Percentiles rank a stretch among this genome's conserved stretches.
phyloP scores from a whole-genome alignment of 2,888 invertebrate species.

The Apamea epomidion region DNA sequence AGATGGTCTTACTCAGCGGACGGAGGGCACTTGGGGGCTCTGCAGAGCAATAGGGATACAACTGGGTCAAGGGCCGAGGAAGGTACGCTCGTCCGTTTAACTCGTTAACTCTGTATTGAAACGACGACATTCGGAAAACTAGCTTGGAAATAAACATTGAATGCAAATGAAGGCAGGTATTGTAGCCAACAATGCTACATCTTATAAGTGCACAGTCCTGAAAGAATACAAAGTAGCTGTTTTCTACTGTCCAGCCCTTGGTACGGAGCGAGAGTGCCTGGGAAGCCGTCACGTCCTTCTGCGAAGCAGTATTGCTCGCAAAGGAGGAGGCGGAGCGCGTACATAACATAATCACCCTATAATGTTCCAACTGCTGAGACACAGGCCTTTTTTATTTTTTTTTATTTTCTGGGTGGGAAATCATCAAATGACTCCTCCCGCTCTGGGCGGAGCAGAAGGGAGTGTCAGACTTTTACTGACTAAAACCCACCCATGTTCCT shows the following conservation, averaged over 20 bases:
- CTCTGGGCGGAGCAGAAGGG: too few relatives aligned
- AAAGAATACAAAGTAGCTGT: neutral
- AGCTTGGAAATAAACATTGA: conserved; percentile 25
- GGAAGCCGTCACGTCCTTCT: too few relatives aligned
- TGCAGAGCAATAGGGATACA: conserved; percentile 38
- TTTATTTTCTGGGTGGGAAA: too few relatives aligned
- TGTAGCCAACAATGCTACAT: neutral
- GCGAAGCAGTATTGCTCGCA: too few relatives aligned
- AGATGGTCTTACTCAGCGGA: conserved; percentile 39
- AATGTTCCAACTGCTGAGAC: too few relatives aligned
- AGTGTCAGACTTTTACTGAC: too few relatives aligned
- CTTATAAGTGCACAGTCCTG: neutral
- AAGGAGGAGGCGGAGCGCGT: too few relatives aligned
- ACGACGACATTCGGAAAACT: conserved; percentile 36
- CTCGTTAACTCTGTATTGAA: conserved; percentile 47
- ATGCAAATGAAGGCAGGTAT: conserved; percentile 8
- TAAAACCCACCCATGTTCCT: too few relatives aligned
- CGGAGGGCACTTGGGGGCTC: conserved; percentile 30
- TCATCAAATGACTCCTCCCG: too few relatives aligned
- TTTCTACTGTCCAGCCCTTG: neutral
- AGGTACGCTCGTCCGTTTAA: conserved; percentile 46
- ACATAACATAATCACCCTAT: too few relatives aligned
- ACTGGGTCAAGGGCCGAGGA: conserved; percentile 58
- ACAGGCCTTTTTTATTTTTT: too few relatives aligned
- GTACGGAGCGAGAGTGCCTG: too few relatives aligned